A percentile compares a stretch with the other conserved stretches of the same genome.
These are phyloP conservation scores for Dromas ardeola DNA, from an alignment of 2,113 vertebrate species.

Conservation along the genomic window DNA sequence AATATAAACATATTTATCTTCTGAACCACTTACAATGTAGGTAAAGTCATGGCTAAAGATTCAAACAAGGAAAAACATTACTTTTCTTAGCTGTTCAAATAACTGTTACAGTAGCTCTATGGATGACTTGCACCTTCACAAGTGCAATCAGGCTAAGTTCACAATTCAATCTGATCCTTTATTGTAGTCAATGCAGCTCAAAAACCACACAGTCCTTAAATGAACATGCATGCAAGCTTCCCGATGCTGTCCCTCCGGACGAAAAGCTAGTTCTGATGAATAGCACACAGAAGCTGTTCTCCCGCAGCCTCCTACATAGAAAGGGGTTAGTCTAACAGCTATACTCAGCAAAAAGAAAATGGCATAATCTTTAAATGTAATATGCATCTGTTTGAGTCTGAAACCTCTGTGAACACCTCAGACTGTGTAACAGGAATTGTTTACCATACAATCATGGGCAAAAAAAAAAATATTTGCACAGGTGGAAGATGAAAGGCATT, in stretches of 20 bases:
- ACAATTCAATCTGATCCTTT: neutral
- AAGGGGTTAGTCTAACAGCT: neutral
- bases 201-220: neutral
- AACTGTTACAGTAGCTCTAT: neutral
- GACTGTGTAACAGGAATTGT: neutral
- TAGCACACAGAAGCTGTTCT: neutral
- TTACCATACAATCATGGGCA: neutral
- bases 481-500: neutral
- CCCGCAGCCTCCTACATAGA: neutral
- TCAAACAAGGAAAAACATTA: neutral
- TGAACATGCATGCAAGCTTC: neutral
- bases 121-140: neutral
- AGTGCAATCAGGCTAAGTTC: neutral
- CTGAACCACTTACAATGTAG: conserved; percentile 96
- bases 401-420: neutral
- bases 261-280: neutral
- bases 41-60: conserved; percentile 92
- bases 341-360: neutral
- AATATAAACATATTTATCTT: conserved; percentile 97
- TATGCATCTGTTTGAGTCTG: neutral
- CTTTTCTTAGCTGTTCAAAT: neutral
- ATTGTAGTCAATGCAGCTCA: neutral
- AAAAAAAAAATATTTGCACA: neutral
- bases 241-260: neutral
- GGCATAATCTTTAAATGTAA: neutral